Base-by-base conservation (phyloP, 2,797 vertebrate genomes). In the Thunnus albacares region DNA sequence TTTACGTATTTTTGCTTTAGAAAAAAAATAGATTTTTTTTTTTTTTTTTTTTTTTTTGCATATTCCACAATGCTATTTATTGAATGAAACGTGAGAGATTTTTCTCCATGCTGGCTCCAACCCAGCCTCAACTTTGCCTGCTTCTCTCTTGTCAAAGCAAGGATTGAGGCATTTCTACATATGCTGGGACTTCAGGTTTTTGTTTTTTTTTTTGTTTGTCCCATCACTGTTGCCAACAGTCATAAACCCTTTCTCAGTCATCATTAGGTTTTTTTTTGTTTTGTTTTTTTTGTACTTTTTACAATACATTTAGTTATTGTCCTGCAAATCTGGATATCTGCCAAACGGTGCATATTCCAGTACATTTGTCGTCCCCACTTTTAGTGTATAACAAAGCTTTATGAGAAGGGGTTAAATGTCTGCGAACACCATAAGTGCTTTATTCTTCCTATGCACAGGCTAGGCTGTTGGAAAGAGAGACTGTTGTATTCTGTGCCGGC, bases 361-460 rank as follows among this genome's bases (percentile, higher is more conserved):
- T 75, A 80, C 79, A 86, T 85, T 80, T 84, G 63, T 89, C 28
- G 33, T 89, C 93, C 91, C 88, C 90, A 93, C 90, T 90, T 94
- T 30, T 84, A 94, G 88, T 89, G 60, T 88, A 73, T 91, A 95
- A 95, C 93, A 79, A 94, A 96, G 96, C 96, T 96, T 96, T 96
- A 96, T 91, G 90, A 93, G 96, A 93, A 95, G 95, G 95, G 96
- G 94, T 92, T 95, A 96, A 94, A 95, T 94, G 95, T 97, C 96
- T 97, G 97, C 96, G 92, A 96, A 96, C 97, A 97, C 98, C 98
- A 95, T 96, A 99, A 99, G 98, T 99, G 98, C 98, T 99, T 99
- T 99, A 99, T 96, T 96, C 96, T 96, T 96, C 96, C 98, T 99
- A 98, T 99, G 98, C 97, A 99, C 97, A 96, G 97, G 96, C 96